Percentiles rank a stretch among this genome's conserved stretches.
These are phyloP conservation scores for Myiozetetes cayanensis DNA, from an alignment of 2,113 vertebrate genomes.

Conservation along the genomic window DNA sequence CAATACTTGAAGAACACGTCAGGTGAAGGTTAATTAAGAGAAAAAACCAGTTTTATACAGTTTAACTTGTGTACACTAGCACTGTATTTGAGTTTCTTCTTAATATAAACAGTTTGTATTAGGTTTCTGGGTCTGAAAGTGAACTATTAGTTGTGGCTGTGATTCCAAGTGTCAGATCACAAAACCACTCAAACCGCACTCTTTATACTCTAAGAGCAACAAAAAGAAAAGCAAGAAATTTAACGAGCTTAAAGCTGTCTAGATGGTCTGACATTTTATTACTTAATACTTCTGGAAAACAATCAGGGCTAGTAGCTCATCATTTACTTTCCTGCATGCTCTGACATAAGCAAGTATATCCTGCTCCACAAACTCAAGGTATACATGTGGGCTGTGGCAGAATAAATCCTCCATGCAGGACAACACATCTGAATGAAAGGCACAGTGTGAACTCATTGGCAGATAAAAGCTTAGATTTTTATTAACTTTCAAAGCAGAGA, in stretches of 20 bases:
- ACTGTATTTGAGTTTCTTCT: not conserved
- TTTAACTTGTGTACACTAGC: not conserved
- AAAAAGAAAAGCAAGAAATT: not conserved
- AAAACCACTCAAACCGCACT: not conserved
- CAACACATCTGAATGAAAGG: not conserved
- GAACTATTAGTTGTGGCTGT: not conserved
- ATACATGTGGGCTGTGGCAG: not conserved
- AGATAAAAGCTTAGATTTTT: not conserved
- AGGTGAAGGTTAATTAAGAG: constrained; percentile 30
- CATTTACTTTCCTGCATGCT: not conserved
- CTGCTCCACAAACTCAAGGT: not conserved
- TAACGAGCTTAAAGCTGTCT: not conserved
- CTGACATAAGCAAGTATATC: not conserved
- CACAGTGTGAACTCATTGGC: accelerated
- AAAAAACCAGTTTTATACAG: not conserved
- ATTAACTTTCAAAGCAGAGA: not conserved
- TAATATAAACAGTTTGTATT: not conserved
- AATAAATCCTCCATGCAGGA: not conserved
- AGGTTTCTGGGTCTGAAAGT: not conserved
- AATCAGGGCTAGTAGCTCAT: not conserved
- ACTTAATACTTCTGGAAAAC: not conserved
- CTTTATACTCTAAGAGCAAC: not conserved
- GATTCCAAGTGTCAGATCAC: not conserved
- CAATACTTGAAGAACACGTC: not conserved
- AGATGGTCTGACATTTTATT: not conserved